These are phyloP conservation scores for Campoletis sonorensis DNA, from an alignment of 1,140 invertebrate genomes.

Conservation along the genomic window DNA sequence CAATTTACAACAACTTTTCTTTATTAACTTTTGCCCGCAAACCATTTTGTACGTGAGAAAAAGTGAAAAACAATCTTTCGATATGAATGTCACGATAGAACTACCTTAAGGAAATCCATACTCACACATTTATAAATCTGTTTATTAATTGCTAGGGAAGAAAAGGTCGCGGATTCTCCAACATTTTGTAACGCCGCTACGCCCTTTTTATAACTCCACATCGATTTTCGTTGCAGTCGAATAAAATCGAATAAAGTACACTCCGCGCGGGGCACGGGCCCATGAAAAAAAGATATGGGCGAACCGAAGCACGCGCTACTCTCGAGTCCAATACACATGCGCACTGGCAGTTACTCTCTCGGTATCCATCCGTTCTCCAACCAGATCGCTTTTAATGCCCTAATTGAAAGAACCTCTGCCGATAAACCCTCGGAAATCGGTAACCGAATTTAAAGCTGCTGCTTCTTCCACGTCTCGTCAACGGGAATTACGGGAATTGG, in stretches of 20 bases:
- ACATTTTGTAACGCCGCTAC: not conserved
- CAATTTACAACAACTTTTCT: too few species aligned
- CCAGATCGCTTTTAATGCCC: constrained; percentile 37
- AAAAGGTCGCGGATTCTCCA: not conserved
- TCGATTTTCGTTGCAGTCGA: not conserved
- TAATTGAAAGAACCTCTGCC: constrained; percentile 39
- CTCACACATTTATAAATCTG: not conserved
- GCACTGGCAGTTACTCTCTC: constrained; percentile 13
- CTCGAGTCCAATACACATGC: not conserved
- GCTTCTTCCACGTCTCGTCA: not conserved
- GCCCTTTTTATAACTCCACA: not conserved
- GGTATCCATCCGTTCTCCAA: not conserved
- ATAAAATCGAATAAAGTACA: not conserved
- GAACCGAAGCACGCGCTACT: constrained; percentile 18
- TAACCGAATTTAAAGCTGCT: constrained; percentile 4
- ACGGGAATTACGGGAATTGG: not conserved
- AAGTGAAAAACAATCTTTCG: too few species aligned
- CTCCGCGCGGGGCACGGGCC: not conserved
- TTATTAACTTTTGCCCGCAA: too few species aligned
- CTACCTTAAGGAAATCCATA: too few species aligned
- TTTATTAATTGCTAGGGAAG: not conserved
- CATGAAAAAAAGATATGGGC: not conserved
- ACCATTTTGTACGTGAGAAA: too few species aligned
- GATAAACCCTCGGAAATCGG: constrained; percentile 4
- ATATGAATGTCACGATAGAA: too few species aligned